Base-by-base conservation (phyloP, 2,888 invertebrate genomes). In the Mesochorus sp. region DNA sequence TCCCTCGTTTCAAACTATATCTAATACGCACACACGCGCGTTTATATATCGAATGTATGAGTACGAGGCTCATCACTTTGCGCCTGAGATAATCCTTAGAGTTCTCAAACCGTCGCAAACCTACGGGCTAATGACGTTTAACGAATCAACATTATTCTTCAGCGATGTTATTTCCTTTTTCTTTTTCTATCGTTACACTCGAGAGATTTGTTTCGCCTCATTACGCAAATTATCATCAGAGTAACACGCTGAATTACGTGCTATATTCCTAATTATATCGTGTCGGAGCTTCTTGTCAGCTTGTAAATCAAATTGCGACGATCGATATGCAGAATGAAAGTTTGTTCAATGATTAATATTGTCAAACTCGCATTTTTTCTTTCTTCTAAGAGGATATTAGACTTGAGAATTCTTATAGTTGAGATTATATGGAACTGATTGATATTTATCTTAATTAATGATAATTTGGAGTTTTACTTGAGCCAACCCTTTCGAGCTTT, bases 261-360 rank as follows among this genome's bases (percentile, higher is more conserved):
- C n/a, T n/a, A n/a, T n/a, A n/a, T n/a, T 55, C 73, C 72, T 72
- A 68, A 57, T 71, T 74, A 39, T 53, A 74, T 68, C 62, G 62
- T 8, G 14, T 64, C 51, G 34, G 37, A 47, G 71, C 71, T 64
- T 70, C 81, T 70, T 51, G 76, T 67, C 66, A 72, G 24, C 51
- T 64, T 57, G 19, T 57, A 37, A 21, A 21, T 37, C 12, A 51
- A 51, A 47, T 39, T 42, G 5, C n/a, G n/a, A n/a, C n/a, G n/a
- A n/a, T n/a, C n/a, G n/a, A n/a, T n/a, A n/a, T n/a, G n/a, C n/a
- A n/a, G n/a, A n/a, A n/a, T n/a, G n/a, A n/a, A n/a, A n/a, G n/a
- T n/a, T n/a, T n/a, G n/a, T n/a, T n/a, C n/a, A n/a, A n/a, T n/a
- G n/a, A n/a, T n/a, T n/a, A n/a, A n/a, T n/a, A n/a, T n/a, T n/a